Conservation (phyloP, 2,113 vertebrate genomes). For the Haplochromis burtoni region DNA sequence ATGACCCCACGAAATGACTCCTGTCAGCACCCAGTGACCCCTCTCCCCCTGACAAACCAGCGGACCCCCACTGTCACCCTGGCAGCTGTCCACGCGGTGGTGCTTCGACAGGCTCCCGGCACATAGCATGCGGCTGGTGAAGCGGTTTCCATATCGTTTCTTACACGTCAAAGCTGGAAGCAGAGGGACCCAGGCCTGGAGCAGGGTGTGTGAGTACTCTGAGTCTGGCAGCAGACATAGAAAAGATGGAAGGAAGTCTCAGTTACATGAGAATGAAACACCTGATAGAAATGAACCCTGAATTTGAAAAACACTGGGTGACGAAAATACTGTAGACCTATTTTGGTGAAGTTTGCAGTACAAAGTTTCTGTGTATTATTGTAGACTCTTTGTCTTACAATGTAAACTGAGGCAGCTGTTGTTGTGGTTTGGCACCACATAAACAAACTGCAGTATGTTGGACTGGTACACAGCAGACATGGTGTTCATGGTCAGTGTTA, state of each 20-base stretch:
- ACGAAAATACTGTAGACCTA: background rate
- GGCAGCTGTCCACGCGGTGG: slow-evolving; percentile 83
- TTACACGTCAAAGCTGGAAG: slow-evolving; percentile 75
- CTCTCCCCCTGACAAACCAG: slow-evolving; percentile 77
- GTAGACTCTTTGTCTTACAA: background rate
- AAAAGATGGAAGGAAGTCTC: background rate
- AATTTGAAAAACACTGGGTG: background rate
- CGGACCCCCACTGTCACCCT: slow-evolving; percentile 85
- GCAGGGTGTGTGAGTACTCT: slow-evolving; percentile 80
- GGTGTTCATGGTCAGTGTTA: background rate
- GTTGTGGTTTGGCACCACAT: background rate
- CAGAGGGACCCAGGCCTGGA: slow-evolving; percentile 79
- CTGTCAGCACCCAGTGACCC: slow-evolving; percentile 79
- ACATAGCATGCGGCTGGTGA: slow-evolving; percentile 84
- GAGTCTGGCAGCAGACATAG: slow-evolving; percentile 30
- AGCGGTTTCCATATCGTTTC: slow-evolving; percentile 72
- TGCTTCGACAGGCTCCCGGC: slow-evolving; percentile 80
- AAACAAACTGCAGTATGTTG: background rate
- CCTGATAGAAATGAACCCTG: background rate
- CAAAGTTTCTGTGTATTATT: background rate
- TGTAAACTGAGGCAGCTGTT: background rate
- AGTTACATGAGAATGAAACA: background rate
- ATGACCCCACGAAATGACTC: slow-evolving; percentile 85
- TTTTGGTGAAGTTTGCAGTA: background rate
- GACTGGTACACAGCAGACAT: background rate